These are phyloP conservation scores for Rhopilema esculentum DNA, from an alignment of 30 jellyfish, hydroid and myxozoan genomes.

Conservation along the genomic window DNA sequence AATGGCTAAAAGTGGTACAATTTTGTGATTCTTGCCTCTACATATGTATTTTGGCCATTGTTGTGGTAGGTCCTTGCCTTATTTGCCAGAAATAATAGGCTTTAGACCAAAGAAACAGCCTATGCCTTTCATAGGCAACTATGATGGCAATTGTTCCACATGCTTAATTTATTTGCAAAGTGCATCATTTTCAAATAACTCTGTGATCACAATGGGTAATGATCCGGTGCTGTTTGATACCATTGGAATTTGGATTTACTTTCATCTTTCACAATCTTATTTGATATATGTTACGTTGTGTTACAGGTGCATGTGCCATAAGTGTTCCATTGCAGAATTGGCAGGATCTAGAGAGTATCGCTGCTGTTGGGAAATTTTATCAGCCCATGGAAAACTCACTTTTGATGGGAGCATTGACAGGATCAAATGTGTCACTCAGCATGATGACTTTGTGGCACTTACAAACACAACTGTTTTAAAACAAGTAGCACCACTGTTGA, in stretches of 20 bases:
- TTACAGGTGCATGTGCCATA: background rate
- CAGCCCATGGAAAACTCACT: slow-evolving; percentile 1
- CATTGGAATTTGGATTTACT: background rate
- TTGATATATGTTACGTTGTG: background rate
- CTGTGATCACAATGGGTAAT: background rate
- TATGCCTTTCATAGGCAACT: slow-evolving; percentile 22
- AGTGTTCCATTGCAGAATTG: slow-evolving; percentile 4
- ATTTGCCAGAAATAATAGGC: background rate
- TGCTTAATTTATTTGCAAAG: slow-evolving; percentile 17
- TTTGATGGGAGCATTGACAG: slow-evolving; percentile 14
- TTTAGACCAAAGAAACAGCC: slow-evolving; percentile 7
- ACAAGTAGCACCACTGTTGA: slow-evolving; percentile 26
- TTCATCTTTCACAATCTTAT: background rate
- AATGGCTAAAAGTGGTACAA: background rate
- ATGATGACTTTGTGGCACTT: slow-evolving; percentile 20
- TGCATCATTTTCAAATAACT: slow-evolving; percentile 9
- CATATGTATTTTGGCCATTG: background rate
- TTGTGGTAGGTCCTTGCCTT: background rate
- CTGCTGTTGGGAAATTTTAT: background rate
- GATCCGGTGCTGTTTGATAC: background rate
- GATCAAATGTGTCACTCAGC: slow-evolving; percentile 11
- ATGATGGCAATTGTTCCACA: slow-evolving; percentile 25
- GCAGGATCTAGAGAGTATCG: background rate
- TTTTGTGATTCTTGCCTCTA: background rate
- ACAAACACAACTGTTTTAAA: slow-evolving; percentile 7